Conservation (phyloP, 2,797 vertebrate genomes). For the Cichlasoma orientale region DNA sequence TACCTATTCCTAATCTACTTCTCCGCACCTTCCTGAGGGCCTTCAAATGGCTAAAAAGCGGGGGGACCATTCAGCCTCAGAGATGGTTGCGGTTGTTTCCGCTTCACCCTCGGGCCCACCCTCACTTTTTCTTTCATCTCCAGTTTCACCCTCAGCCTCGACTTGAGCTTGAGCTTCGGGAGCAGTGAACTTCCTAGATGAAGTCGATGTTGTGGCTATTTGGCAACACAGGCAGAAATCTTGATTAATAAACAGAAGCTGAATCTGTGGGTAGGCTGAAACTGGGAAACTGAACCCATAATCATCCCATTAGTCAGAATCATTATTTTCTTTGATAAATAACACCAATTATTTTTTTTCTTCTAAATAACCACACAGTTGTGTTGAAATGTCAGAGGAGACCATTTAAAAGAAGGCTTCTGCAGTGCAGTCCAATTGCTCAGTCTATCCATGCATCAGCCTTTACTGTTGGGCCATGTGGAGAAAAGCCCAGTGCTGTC, state of each 20-base stretch:
- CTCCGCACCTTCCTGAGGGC: constrained; percentile 51
- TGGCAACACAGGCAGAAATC: constrained; percentile 19
- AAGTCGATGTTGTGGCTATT: constrained; percentile 18
- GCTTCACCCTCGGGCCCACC: neutral
- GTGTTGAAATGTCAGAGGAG: constrained; percentile 41
- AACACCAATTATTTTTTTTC: constrained; percentile 6
- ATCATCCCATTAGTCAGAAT: constrained; percentile 17
- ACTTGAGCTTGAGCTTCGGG: constrained; percentile 14
- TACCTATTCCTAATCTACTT: constrained; percentile 36
- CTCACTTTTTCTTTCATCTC: constrained; percentile 1
- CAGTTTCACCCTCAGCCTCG: constrained; percentile 2
- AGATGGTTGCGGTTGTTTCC: constrained; percentile 4
- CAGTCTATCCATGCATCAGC: constrained; percentile 67
- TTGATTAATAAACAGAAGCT: constrained; percentile 21
- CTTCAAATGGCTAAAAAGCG: constrained; percentile 33
- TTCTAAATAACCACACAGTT: constrained; percentile 8
- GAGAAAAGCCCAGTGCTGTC: constrained; percentile 75
- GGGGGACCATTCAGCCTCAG: constrained; percentile 13
- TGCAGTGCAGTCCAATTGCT: constrained; percentile 68
- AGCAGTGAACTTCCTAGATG: constrained; percentile 4
- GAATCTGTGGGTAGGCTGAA: constrained; percentile 20
- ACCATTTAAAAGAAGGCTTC: constrained; percentile 44
- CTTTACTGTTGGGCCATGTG: constrained; percentile 70
- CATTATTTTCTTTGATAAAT: constrained; percentile 18
- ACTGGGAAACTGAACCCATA: neutral